Evolutionary conservation across 2,888 invertebrate species (phyloP).

Genomic region (Scaptomyza tumidula): DNA sequence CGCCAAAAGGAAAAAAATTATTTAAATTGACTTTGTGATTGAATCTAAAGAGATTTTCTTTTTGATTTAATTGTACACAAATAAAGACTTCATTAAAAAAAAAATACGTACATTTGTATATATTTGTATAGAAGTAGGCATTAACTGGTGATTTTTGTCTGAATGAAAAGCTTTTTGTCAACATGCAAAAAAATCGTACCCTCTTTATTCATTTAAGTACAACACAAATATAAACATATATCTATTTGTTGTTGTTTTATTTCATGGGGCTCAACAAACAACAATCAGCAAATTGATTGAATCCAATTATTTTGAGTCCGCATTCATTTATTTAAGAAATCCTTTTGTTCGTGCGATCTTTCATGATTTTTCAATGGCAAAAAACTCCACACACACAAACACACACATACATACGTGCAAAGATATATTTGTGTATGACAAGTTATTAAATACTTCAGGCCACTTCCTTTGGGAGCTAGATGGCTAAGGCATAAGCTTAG

Average conservation of each 20-base stretch:
- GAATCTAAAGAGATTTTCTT: neutral
- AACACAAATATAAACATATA: neutral
- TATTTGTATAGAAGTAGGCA: neutral
- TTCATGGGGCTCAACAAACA: neutral
- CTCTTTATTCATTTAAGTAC: neutral
- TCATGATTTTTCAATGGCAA: conserved; percentile 1
- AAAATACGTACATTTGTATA: neutral
- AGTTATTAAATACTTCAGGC: neutral
- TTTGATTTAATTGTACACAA: neutral
- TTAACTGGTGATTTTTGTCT: neutral
- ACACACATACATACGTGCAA: neutral
- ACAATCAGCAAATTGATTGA: conserved; percentile 7
- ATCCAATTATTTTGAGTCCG: conserved; percentile 5
- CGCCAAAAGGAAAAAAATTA: too few relatives aligned
- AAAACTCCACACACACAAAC: neutral
- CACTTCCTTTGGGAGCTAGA: neutral
- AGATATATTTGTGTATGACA: neutral
- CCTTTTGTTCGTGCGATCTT: neutral
- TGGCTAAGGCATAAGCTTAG: neutral
- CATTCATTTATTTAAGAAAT: neutral
- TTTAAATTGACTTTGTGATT: too few relatives aligned
- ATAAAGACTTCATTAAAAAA: neutral
- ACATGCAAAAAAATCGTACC: neutral
- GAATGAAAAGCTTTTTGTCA: neutral
- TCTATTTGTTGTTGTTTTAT: neutral